Percentiles rank a stretch among this genome's conserved stretches.
Evolutionary conservation across 2,888 invertebrate genomes (phyloP).

Genomic region (Scotopteryx bipunctaria): DNA sequence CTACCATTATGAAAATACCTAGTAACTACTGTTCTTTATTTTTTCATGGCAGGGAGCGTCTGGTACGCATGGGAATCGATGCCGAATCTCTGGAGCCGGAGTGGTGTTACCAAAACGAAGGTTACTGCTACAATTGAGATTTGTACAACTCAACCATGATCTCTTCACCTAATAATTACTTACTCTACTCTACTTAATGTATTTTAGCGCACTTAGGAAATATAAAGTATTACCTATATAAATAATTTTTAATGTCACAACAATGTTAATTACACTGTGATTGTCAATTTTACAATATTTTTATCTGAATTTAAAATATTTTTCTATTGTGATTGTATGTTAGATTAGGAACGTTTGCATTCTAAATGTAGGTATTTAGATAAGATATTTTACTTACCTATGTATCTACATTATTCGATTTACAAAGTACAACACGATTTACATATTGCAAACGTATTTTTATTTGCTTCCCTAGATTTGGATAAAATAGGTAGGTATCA

Average conservation of each 20-base stretch:
- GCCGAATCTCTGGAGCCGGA: conserved; percentile 91
- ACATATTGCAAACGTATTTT: too few relatives aligned
- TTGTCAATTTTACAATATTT: conserved; percentile 3
- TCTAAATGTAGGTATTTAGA: too few relatives aligned
- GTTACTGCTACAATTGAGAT: conserved; percentile 79
- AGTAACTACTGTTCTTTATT: conserved; percentile 1
- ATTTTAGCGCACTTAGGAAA: neutral
- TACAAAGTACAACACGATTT: too few relatives aligned
- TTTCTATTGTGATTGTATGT: neutral
- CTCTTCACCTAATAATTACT: conserved; percentile 11
- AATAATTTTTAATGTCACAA: conserved; percentile 1
- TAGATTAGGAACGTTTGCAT: neutral
- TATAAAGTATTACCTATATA: neutral
- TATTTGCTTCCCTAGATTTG: too few relatives aligned
- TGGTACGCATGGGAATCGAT: conserved; percentile 86
- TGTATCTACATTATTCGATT: neutral
- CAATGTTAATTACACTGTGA: conserved; percentile 5
- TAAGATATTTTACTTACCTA: neutral
- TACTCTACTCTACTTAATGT: neutral
- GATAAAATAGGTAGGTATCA: too few relatives aligned
- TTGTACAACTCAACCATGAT: conserved; percentile 14
- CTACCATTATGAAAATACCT: too few relatives aligned
- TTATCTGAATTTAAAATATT: neutral
- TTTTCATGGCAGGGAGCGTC: conserved; percentile 83
- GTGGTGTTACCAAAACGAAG: conserved; percentile 93